phyloP scores from a whole-genome alignment of 2,113 vertebrate species.

The Glaucidium brasilianum region DNA sequence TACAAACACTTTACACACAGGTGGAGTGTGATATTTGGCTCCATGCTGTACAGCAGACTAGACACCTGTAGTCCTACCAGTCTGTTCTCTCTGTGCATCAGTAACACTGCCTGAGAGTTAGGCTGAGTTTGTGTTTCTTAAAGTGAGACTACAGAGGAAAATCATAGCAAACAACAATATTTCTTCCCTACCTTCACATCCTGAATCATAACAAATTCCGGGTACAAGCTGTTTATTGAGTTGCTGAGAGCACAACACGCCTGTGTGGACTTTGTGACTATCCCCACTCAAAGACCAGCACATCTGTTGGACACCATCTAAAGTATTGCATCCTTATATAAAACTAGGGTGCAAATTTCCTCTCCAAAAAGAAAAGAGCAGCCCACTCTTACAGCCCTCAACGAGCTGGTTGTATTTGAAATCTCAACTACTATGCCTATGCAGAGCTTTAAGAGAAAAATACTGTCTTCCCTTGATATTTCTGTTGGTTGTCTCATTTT shows the following conservation, averaged over 20 bases:
- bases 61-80: background rate
- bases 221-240: background rate
- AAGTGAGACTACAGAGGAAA: background rate
- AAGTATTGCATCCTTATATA: background rate
- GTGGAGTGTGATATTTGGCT: background rate
- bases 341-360: background rate
- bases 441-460: background rate
- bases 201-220: background rate
- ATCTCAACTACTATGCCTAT: background rate
- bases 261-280: background rate
- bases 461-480: background rate
- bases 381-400: background rate
- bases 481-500: background rate
- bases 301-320: background rate
- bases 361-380: too few species aligned
- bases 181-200: background rate
- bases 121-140: accelerated
- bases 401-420: background rate
- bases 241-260: background rate
- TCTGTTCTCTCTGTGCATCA: background rate
- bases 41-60: background rate
- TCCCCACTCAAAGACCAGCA: background rate
- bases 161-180: background rate
- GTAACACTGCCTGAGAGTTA: background rate
- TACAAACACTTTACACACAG: accelerated